Conservation (phyloP, 2,888 invertebrate species). For the Drosophila macrospina region DNA sequence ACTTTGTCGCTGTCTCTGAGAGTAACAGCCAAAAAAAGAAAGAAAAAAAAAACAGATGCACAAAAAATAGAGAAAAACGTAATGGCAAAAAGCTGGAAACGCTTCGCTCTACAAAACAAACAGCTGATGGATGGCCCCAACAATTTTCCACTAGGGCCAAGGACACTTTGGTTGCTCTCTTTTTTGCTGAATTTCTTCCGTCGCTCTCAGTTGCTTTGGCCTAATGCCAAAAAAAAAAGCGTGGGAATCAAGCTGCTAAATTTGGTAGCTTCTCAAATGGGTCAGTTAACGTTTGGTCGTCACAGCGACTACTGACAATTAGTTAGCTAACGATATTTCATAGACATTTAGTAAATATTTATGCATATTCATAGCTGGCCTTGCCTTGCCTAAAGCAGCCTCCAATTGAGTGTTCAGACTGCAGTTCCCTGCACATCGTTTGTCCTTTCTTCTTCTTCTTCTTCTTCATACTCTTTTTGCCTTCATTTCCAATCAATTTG, state of each 20-base stretch:
- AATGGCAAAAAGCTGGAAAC: constrained; percentile 51
- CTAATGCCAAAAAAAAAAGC: constrained; percentile 46
- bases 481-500: constrained; percentile 39
- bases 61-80: constrained; percentile 31
- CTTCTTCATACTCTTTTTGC: neutral
- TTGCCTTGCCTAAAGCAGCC: too few species aligned
- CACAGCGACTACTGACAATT: constrained; percentile 24
- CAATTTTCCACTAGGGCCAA: constrained; percentile 71
- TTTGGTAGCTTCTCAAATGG: constrained; percentile 39
- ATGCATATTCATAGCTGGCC: constrained; percentile 37
- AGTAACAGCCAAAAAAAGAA: constrained; percentile 10
- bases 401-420: neutral
- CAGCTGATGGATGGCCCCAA: constrained; percentile 69
- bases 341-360: constrained; percentile 47
- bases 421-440: neutral
- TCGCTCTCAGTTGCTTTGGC: constrained; percentile 42
- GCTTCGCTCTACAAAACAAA: constrained; percentile 63
- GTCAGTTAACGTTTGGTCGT: constrained; percentile 48
- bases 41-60: neutral
- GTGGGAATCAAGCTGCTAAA: constrained; percentile 38
- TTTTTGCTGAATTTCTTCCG: too few species aligned
- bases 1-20: constrained; percentile 58
- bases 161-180: constrained; percentile 57
- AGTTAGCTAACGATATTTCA: constrained; percentile 38
- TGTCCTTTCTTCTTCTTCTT: neutral